Evolutionary conservation across 1,140 invertebrate genomes (phyloP).

Genomic region (Polypedilum pembai): DNA sequence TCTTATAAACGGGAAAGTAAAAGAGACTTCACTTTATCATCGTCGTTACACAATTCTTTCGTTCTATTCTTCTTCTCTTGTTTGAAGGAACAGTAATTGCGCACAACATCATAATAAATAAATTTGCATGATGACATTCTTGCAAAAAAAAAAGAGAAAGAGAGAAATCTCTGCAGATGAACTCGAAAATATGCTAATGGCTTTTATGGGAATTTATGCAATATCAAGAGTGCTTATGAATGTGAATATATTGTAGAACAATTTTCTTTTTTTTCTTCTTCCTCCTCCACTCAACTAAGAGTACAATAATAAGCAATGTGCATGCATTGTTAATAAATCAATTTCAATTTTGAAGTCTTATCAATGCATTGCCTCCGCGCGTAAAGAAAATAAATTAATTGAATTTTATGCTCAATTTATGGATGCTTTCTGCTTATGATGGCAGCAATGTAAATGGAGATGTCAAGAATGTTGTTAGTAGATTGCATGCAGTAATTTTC

Average conservation of each 20-base stretch:
- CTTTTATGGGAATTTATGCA: conserved; percentile 2
- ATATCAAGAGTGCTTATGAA: conserved; percentile 18
- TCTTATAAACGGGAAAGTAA: not conserved
- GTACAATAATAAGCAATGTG: not conserved
- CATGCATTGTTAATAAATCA: conserved; percentile 18
- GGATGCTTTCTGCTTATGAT: not conserved
- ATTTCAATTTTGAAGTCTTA: conserved; percentile 12
- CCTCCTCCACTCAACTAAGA: not conserved
- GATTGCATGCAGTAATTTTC: no score
- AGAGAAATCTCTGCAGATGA: conserved; percentile 11
- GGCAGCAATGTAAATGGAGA: not conserved
- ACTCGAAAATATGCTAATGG: conserved; percentile 26
- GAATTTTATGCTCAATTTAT: conserved; percentile 19
- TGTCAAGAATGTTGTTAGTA: not conserved
- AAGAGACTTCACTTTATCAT: conserved; percentile 14
- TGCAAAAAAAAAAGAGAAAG: not conserved
- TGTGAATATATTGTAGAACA: conserved; percentile 8
- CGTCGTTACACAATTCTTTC: not conserved
- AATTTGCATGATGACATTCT: conserved; percentile 25
- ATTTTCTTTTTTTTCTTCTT: not conserved
- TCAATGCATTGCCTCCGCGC: conserved; percentile 11
- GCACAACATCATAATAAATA: conserved; percentile 28
- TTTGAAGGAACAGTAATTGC: conserved; percentile 22
- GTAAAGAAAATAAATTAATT: conserved; percentile 8
- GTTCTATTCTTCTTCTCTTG: not conserved